These are phyloP conservation scores for Periophthalmodon schlosseri DNA, from an alignment of 2,113 vertebrate genomes.

Conservation along the genomic window DNA sequence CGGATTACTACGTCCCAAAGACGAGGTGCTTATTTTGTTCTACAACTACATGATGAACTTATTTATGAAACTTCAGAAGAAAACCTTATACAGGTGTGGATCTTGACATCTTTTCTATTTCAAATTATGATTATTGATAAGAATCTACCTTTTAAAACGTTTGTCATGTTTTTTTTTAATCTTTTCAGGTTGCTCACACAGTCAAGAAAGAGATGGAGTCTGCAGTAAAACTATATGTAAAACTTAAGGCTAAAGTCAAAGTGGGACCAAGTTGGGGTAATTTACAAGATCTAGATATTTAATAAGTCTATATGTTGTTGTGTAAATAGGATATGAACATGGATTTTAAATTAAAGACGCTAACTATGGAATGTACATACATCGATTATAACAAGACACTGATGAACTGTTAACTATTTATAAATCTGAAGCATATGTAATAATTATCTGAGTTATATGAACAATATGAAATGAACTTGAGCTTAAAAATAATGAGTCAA, in stretches of 20 bases:
- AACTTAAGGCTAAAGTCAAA: conserved; percentile 88
- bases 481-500: conserved; percentile 26
- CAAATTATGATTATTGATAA: not conserved
- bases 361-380: conserved; percentile 35
- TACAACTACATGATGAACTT: conserved; percentile 96
- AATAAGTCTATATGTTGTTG: conserved; percentile 10
- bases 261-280: conserved; percentile 92
- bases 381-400: not conserved
- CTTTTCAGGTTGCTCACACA: conserved; percentile 89
- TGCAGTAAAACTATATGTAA: conserved; percentile 86
- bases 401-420: not conserved
- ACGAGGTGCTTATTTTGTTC: conserved; percentile 87
- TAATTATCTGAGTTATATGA: not conserved
- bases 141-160: not conserved
- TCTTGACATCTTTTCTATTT: not conserved
- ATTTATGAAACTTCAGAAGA: conserved; percentile 93
- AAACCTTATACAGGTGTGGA: conserved; percentile 86
- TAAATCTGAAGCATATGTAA: not conserved
- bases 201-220: conserved; percentile 95
- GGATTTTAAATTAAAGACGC: conserved; percentile 37
- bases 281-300: conserved; percentile 88
- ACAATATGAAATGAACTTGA: not conserved
- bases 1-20: conserved; percentile 40
- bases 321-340: not conserved
- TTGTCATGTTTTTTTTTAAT: not conserved